Evolutionary conservation across 2,888 invertebrate species (phyloP), one percentile per base, ranked within the genome.

Genomic region (Sepiola atlantica): DNA sequence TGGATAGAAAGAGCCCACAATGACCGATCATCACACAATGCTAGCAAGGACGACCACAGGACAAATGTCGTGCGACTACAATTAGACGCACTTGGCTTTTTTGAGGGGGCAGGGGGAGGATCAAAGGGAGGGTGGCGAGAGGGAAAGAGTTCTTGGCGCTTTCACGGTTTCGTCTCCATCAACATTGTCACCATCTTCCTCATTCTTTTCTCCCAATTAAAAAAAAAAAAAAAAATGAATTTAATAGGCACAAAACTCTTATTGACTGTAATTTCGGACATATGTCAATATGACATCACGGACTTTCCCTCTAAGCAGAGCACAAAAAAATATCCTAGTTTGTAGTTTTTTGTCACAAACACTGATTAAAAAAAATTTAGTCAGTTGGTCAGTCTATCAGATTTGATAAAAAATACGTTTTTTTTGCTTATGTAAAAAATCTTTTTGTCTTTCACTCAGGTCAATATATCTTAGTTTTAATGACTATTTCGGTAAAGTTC

Each of bases 1-100:
- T 45, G 77, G 77, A 77, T 77, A 77, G 77, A n/a, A 77, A 77
- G 77, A 77, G 77, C n/a, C 77, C 77, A 77, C 77, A 77, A 77
- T 77, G 77, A 77, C 77, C 32, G 77, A 77, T 77, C 77, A 77
- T 77, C 77, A 77, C 77, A 77, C 77, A 77, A 77, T 77, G 77
- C 77, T 77, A 77, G 77, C 77, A 77, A 77, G 14, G 77, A 77
- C 77, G 77, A 77, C 77, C 77, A 77, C 77, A 77, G n/a, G 77
- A 77, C 77, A 77, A 45, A 77, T 77, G 77, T 77, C 16, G 77
- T 77, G n/a, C 77, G 32, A 32, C n/a, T 77, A 77, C n/a, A 77
- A 77, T 77, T 77, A 77, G 77, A n/a, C 77, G 32, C 77, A 77
- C 21, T 77, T 77, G 77, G 77, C 45, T 77, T 77, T 77, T n/a